phyloP scores from a whole-genome alignment of 2,888 invertebrate species.

The Ecliptopera silaceata region DNA sequence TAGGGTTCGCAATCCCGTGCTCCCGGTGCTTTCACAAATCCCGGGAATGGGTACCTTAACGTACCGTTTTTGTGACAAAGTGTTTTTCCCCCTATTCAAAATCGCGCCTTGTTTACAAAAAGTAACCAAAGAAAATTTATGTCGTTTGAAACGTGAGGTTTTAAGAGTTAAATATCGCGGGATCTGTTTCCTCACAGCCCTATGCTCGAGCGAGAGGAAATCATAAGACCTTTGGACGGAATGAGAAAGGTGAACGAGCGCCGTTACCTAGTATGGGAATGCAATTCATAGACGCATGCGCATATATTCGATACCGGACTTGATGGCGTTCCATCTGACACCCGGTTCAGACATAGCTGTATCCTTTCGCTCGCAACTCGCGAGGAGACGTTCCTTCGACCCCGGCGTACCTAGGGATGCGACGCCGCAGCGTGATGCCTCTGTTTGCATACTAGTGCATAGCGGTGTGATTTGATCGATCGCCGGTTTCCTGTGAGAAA shows the following conservation, averaged over 20 bases:
- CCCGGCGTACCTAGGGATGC: conserved; percentile 62
- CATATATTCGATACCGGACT: conserved; percentile 63
- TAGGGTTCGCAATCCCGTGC: conserved; percentile 38
- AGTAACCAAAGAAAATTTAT: too few species aligned
- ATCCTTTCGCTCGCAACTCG: conserved; percentile 56
- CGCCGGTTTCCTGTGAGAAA: conserved; percentile 76
- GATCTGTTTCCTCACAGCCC: conserved; percentile 14
- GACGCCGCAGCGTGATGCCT: conserved; percentile 46
- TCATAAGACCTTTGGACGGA: conserved; percentile 60
- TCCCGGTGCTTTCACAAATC: conserved; percentile 1
- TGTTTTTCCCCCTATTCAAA: too few species aligned
- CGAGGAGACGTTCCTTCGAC: conserved; percentile 43
- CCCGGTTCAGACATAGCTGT: conserved; percentile 50
- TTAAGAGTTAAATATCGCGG: conserved; percentile 5
- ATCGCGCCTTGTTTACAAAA: too few species aligned
- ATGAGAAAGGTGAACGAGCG: conserved; percentile 67
- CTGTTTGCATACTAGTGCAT: conserved; percentile 65
- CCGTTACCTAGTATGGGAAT: conserved; percentile 79
- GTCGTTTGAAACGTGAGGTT: background rate
- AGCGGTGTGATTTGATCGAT: conserved; percentile 73
- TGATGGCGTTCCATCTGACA: conserved; percentile 61
- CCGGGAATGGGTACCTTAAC: background rate
- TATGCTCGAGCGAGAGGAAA: conserved; percentile 61
- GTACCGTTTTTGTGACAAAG: too few species aligned
- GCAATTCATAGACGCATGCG: conserved; percentile 79